Conservation (phyloP, 92 coral and sea anemone species). For the Zoanthus sociatus region DNA sequence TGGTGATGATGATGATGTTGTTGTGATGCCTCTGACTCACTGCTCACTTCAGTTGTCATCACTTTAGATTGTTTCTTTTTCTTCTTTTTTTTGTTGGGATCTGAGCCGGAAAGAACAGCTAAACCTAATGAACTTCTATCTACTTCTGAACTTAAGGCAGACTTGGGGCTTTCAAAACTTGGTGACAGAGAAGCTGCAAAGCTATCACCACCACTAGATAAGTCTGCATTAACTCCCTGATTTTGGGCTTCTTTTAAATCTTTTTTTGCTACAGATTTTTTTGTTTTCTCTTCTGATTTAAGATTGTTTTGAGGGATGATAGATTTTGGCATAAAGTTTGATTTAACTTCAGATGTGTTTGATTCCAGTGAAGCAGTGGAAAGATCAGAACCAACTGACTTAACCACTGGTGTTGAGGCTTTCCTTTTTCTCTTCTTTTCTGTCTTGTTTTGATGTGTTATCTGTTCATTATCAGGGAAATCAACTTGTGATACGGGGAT, state of each 20-base stretch:
- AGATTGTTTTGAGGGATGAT: background rate
- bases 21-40: background rate
- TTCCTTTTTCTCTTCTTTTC: background rate
- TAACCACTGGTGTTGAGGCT: background rate
- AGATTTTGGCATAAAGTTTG: background rate
- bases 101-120: background rate
- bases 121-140: background rate
- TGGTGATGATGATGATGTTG: slow-evolving; percentile 31
- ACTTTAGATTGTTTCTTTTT: background rate
- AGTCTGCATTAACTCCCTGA: background rate
- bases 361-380: slow-evolving; percentile 7
- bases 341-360: background rate
- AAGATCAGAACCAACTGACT: background rate
- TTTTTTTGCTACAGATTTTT: slow-evolving; percentile 3
- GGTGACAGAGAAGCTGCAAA: slow-evolving; percentile 4
- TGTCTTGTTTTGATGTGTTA: background rate
- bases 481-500: background rate
- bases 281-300: slow-evolving; percentile 5
- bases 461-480: background rate
- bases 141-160: background rate
- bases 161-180: background rate
- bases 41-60: background rate
- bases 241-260: background rate
- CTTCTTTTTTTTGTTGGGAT: slow-evolving; percentile 6
- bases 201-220: background rate